Evolutionary conservation across 2,888 invertebrate species (phyloP).

Genomic region (Euclidia mi): DNA sequence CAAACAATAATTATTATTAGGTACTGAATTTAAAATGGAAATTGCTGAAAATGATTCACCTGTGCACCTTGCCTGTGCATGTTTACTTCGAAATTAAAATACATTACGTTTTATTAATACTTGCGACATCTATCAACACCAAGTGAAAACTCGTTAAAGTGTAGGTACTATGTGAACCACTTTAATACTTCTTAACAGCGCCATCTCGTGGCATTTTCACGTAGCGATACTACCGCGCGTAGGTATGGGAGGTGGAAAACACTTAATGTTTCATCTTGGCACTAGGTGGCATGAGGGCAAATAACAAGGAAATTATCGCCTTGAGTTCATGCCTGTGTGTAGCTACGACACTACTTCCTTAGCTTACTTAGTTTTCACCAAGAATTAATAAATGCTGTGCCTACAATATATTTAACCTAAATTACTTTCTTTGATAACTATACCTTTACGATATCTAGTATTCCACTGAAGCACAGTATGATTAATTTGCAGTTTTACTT

Average conservation of each 20-base stretch:
- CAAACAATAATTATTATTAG: no score
- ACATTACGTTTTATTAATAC: not conserved
- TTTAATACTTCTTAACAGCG: slow-evolving; percentile 29
- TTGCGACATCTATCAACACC: slow-evolving; percentile 53
- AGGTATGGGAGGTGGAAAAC: slow-evolving; percentile 7
- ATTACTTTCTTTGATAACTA: no score
- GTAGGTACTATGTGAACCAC: not conserved
- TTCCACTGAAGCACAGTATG: no score
- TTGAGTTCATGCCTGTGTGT: no score
- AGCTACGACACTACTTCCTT: no score
- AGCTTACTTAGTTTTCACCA: no score
- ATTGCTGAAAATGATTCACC: not conserved
- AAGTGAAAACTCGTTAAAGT: not conserved
- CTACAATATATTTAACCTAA: no score
- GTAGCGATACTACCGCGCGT: slow-evolving; percentile 31
- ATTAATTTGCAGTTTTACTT: no score
- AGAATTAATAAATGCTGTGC: no score
- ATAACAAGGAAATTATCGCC: not conserved
- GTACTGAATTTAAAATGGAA: slow-evolving; percentile 3
- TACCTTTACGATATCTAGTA: no score
- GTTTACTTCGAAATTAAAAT: not conserved
- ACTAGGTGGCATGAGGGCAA: slow-evolving; percentile 32
- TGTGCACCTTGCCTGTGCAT: not conserved
- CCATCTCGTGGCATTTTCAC: slow-evolving; percentile 68
- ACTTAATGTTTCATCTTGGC: not conserved